phyloP scores from a whole-genome alignment of 1,140 invertebrate genomes.

The Sipha flava region DNA sequence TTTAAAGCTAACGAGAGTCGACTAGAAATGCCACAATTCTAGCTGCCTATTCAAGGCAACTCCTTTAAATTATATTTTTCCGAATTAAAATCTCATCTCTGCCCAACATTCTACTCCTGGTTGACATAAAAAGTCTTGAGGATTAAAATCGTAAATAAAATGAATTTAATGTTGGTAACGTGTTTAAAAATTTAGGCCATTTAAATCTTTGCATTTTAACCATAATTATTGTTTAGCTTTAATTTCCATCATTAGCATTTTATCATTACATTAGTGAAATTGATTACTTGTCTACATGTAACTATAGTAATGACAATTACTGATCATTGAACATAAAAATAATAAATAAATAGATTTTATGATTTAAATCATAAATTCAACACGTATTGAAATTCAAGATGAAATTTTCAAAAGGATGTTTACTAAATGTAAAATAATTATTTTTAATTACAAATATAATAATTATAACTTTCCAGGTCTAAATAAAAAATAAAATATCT shows the following conservation, averaged over 20 bases:
- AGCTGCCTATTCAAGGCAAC: not conserved
- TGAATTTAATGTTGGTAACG: not conserved
- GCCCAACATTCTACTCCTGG: not conserved
- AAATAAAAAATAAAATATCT: no score
- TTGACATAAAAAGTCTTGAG: not conserved
- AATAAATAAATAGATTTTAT: no score
- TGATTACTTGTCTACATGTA: no score
- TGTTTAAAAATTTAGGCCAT: not conserved
- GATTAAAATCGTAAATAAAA: slow-evolving; percentile 14
- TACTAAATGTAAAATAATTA: no score
- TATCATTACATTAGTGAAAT: not conserved
- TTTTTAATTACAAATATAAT: no score
- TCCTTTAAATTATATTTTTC: not conserved
- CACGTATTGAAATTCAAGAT: no score
- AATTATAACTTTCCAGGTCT: no score
- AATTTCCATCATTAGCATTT: not conserved
- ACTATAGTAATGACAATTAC: no score
- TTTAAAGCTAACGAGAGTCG: not conserved
- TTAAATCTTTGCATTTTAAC: not conserved
- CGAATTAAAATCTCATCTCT: not conserved
- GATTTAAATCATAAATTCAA: no score
- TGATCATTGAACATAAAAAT: no score
- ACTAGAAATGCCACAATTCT: not conserved
- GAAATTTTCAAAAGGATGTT: no score
- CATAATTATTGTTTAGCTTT: not conserved